Percentiles rank a stretch among this genome's conserved stretches.
These are phyloP conservation scores for Cephalophus harveyi DNA, from an alignment of 2,113 vertebrate genomes.

Conservation along the genomic window DNA sequence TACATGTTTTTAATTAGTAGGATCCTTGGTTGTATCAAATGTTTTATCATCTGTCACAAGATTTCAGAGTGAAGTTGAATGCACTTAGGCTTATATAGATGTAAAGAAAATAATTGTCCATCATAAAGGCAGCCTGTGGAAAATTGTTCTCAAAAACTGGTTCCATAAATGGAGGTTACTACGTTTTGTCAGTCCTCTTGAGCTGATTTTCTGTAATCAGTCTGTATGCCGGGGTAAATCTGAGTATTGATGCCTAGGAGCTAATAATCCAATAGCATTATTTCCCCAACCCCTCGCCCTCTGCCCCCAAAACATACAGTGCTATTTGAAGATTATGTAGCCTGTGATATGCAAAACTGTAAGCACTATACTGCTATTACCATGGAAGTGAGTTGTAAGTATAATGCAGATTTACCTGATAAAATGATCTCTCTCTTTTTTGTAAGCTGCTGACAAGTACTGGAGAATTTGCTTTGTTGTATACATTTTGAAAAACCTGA, in stretches of 20 bases:
- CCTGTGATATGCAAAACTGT: slow-evolving; percentile 49
- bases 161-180: slow-evolving; percentile 52
- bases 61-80: slow-evolving; percentile 44
- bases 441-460: slow-evolving; percentile 47
- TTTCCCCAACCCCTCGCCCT: background rate
- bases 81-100: slow-evolving; percentile 50
- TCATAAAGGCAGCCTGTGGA: slow-evolving; percentile 46
- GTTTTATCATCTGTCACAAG: slow-evolving; percentile 39
- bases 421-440: slow-evolving; percentile 50
- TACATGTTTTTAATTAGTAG: slow-evolving; percentile 32
- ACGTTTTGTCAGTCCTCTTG: slow-evolving; percentile 53
- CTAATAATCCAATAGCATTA: slow-evolving; percentile 33
- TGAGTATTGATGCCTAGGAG: slow-evolving; percentile 51
- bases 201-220: slow-evolving; percentile 43
- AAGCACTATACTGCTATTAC: background rate
- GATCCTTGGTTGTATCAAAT: background rate
- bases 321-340: slow-evolving; percentile 53
- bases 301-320: slow-evolving; percentile 14
- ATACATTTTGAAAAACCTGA: slow-evolving; percentile 79
- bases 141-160: slow-evolving; percentile 54
- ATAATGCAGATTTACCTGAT: slow-evolving; percentile 61
- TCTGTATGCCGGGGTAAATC: slow-evolving; percentile 41
- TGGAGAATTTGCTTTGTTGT: slow-evolving; percentile 78
- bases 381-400: slow-evolving; percentile 53
- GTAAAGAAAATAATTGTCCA: slow-evolving; percentile 50